Evolutionary conservation across 30 jellyfish, hydroid and myxozoan genomes (phyloP).

Genomic region (Mastigias papua): DNA sequence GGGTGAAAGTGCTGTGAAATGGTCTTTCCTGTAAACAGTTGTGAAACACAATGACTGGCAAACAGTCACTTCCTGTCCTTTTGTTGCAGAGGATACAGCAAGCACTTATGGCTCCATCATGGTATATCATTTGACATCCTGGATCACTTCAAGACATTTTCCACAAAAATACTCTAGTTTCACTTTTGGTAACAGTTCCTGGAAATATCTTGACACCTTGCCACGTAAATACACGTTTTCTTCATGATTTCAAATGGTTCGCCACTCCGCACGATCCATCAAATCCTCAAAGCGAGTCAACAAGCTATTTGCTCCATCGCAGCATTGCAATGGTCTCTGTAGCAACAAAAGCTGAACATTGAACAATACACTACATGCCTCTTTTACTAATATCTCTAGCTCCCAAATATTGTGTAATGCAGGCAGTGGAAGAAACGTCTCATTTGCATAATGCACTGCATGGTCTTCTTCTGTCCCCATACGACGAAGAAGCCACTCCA

Average conservation of each 20-base stretch:
- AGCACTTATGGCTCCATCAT: background rate
- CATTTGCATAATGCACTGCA: too few species aligned
- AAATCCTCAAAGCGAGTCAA: background rate
- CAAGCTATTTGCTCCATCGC: background rate
- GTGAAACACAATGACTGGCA: background rate
- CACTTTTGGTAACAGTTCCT: too few species aligned
- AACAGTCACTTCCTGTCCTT: background rate
- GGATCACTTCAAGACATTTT: background rate
- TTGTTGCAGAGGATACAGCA: background rate
- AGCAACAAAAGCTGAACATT: background rate
- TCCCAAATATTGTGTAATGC: too few species aligned
- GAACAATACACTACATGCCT: too few species aligned
- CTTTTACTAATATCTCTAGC: too few species aligned
- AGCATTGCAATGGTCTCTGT: background rate
- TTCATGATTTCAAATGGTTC: too few species aligned
- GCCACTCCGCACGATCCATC: background rate
- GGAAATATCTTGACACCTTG: too few species aligned
- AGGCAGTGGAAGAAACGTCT: too few species aligned
- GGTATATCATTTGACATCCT: background rate
- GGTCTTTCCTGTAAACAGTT: background rate
- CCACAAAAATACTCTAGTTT: background rate
- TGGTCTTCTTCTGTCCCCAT: too few species aligned
- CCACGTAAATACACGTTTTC: too few species aligned
- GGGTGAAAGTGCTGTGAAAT: background rate
- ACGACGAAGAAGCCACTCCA: too few species aligned